phyloP scores from a whole-genome alignment of 1,140 invertebrate genomes.

The Sycophaga agraensis region DNA sequence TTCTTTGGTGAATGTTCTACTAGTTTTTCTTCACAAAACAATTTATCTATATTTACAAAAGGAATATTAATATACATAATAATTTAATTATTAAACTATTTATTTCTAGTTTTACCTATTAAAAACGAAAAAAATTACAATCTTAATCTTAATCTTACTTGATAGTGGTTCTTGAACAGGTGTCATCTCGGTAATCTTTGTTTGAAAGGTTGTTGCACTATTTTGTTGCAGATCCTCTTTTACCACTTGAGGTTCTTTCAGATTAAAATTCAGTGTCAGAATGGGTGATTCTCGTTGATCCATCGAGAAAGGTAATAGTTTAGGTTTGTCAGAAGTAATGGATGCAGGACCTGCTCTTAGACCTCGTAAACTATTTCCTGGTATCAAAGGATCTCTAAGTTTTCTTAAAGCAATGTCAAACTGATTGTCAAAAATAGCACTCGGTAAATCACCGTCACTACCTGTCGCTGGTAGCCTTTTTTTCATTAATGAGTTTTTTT shows the following conservation, averaged over 20 bases:
- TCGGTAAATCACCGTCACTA: constrained; percentile 62
- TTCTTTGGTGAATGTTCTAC: constrained; percentile 38
- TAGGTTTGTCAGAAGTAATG: constrained; percentile 32
- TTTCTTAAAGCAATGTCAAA: constrained; percentile 62
- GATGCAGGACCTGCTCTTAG: constrained; percentile 17
- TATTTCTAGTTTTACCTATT: too few relatives aligned
- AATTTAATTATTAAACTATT: too few relatives aligned
- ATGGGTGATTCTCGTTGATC: constrained; percentile 40
- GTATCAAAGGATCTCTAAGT: constrained; percentile 46
- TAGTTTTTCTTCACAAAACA: constrained; percentile 32
- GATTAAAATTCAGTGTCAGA: constrained; percentile 36
- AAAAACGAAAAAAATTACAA: too few relatives aligned
- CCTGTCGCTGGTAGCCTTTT: constrained; percentile 48
- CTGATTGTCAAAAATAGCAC: constrained; percentile 56
- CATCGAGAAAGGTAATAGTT: constrained; percentile 36
- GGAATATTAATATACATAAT: background rate
- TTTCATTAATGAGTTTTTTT: constrained; percentile 35
- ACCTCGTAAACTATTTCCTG: constrained; percentile 8
- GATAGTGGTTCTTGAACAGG: too few relatives aligned
- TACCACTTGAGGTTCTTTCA: background rate
- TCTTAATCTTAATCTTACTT: background rate
- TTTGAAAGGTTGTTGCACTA: too few relatives aligned
- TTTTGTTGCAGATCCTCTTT: constrained; percentile 14
- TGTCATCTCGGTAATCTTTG: too few relatives aligned
- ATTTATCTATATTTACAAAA: constrained; percentile 21